Evolutionary conservation across 64 coral and sea anemone genomes (phyloP).

Genomic region (Trachythela sp.): DNA sequence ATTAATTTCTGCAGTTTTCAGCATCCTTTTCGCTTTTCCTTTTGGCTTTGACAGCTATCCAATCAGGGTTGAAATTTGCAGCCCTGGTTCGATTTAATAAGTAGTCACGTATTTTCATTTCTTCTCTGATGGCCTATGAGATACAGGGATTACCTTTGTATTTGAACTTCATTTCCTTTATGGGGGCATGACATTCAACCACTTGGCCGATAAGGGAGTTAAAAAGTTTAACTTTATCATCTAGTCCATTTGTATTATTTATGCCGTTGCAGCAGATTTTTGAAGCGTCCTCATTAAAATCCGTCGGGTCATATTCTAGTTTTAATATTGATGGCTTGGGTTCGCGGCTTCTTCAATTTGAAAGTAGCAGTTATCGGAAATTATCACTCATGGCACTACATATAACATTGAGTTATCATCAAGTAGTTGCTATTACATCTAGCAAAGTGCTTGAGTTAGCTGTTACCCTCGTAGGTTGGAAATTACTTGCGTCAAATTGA

Average conservation of each 20-base stretch:
- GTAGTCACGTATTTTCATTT: too few relatives aligned
- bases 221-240: conserved; percentile 1
- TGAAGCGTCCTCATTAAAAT: not conserved
- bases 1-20: too few relatives aligned
- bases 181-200: not conserved
- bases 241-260: not conserved
- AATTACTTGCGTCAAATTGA: too few relatives aligned
- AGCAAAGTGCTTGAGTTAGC: too few relatives aligned
- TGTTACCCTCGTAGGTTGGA: too few relatives aligned
- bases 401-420: not conserved
- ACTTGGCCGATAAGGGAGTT: not conserved
- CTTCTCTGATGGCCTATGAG: too few relatives aligned
- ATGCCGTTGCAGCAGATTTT: not conserved
- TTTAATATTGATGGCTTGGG: not conserved
- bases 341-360: not conserved
- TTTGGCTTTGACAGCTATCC: too few relatives aligned
- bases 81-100: too few relatives aligned
- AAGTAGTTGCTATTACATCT: too few relatives aligned
- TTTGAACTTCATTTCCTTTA: conserved; percentile 9
- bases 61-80: too few relatives aligned
- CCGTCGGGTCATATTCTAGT: not conserved
- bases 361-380: not conserved
- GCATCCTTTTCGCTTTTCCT: too few relatives aligned
- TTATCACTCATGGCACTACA: not conserved
- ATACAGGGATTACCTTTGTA: conserved; percentile 11